Evolutionary conservation across 2,113 vertebrate species (phyloP), one percentile per base, ranked within the genome.

Genomic region (Psammodynastes pulverulentus): DNA sequence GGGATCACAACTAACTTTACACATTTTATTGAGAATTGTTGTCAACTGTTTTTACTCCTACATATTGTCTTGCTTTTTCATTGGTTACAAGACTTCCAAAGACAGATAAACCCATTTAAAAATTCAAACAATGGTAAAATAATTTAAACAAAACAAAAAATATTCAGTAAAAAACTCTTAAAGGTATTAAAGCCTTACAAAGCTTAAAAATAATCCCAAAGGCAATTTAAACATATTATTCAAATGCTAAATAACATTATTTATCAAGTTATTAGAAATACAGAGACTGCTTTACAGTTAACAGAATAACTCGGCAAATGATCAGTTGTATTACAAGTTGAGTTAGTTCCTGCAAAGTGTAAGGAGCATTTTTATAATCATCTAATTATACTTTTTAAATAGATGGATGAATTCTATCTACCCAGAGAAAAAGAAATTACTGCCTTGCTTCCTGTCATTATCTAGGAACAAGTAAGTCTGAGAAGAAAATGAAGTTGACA

Each of bases 401-500:
- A n/a, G 24, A 21, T n/a, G 53, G 26, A 46, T 48, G 17, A 79
- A 43, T 79, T 79, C 72, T 43, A 4, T 79, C 72, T 79, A 79
- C 17, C 34, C 34, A 43, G 1, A 79, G 34, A 51, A 48, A 84
- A 43, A 54, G 45, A 13, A 26, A 15, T 56, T 62, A 88, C 10
- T 24, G 17, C 21, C 8, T 72, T 39, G 15, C 51, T 48, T 19
- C 51, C 4, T 91, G 0, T 39, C 51, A 19, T 1, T 45, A 13
- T 94, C 17, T 95, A 99, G 99, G 98, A 94, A 93, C 98, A 49
- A 98, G 98, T 97, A 99, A 99, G 95, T 96, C 98, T 87, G 98
- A 98, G 91, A 99, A 99, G 97, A 99, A 98, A 95, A 98, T 99
- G 99, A 99, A 99, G 89, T 96, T 99, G 84, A 99, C 99, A 0